Conservation (phyloP, 2,888 invertebrate genomes). For the Clostera curtula region DNA sequence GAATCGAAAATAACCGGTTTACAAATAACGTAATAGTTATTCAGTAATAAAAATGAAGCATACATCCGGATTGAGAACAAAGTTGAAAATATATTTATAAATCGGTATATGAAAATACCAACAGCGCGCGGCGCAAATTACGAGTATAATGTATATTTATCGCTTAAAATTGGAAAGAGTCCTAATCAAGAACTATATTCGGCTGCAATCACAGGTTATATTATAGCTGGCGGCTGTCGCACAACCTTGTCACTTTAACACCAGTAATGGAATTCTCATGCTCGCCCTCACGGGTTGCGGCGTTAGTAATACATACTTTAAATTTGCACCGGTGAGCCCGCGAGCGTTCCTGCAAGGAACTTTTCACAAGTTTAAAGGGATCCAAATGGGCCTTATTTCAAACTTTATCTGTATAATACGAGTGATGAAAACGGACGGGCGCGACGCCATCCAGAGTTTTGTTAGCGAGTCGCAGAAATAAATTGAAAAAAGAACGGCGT, state of each 20-base stretch:
- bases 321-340: constrained; percentile 67
- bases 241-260: constrained; percentile 51
- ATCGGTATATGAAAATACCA: too few relatives aligned
- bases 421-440: constrained; percentile 15
- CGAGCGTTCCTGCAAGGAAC: constrained; percentile 52
- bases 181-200: constrained; percentile 5
- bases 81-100: too few relatives aligned
- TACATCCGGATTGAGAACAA: too few relatives aligned
- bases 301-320: constrained; percentile 66
- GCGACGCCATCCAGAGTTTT: constrained; percentile 14
- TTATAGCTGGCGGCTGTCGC: constrained; percentile 21
- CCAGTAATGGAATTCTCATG: constrained; percentile 71
- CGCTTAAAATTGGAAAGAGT: too few relatives aligned
- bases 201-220: constrained; percentile 13
- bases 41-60: too few relatives aligned
- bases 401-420: constrained; percentile 33
- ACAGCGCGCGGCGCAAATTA: too few relatives aligned
- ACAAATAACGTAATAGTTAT: too few relatives aligned
- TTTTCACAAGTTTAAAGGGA: constrained; percentile 53
- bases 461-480: constrained; percentile 10
- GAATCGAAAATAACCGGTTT: too few relatives aligned
- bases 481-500: constrained; percentile 2
- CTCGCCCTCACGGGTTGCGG: constrained; percentile 61
- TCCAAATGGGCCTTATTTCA: constrained; percentile 54
- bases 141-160: too few relatives aligned